Evolutionary conservation across 2,797 vertebrate genomes (phyloP), one percentile per base, ranked within the genome.

Genomic region (Pseudopleuronectes americanus): DNA sequence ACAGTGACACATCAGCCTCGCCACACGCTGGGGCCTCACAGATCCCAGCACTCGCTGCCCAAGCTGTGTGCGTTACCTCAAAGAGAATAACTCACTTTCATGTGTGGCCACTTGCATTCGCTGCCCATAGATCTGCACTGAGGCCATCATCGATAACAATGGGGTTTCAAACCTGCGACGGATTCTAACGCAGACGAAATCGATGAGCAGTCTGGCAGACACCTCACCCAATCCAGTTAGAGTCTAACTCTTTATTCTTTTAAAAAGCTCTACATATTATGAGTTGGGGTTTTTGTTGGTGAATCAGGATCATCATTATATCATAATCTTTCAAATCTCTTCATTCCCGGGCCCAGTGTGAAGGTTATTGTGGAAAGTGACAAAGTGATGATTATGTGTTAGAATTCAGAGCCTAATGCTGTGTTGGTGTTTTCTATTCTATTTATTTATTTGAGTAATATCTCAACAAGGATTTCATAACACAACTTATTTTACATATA

Each of bases 51-150:
- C 67, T 57, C 36, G 65, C 81, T 36, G 65, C 66, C 51, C 87
- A 77, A 67, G 81, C 86, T 84, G 76, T 22, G 84, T 58, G 72
- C 26, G 74, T 77, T 83, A 73, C 63, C 85, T 90, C 87, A 92
- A 92, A 90, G 77, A 69, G 88, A 91, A 92, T 91, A 79, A 89
- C 83, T 89, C 88, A 72, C 84, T 87, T 92, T 90, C 82, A 90
- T 92, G 79, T 84, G 71, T n/a, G 68, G 75, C 56, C 73, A 68
- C 78, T 87, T 57, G 41, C 47, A 78, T 67, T 64, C 4, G 23
- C 57, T 16, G 68, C 5, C 48, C 59, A 79, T 51, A 74, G 58
- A 84, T 63, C 75, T 64, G 65, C 7, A 8, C 64, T 13, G 10
- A 68, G 67, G 59, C 7, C 43, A 6, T 24, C 41, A 64, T 78